Evolutionary conservation across 2,113 vertebrate genomes (phyloP), one percentile per base, ranked within the genome.

Genomic region (Mustela lutreola): DNA sequence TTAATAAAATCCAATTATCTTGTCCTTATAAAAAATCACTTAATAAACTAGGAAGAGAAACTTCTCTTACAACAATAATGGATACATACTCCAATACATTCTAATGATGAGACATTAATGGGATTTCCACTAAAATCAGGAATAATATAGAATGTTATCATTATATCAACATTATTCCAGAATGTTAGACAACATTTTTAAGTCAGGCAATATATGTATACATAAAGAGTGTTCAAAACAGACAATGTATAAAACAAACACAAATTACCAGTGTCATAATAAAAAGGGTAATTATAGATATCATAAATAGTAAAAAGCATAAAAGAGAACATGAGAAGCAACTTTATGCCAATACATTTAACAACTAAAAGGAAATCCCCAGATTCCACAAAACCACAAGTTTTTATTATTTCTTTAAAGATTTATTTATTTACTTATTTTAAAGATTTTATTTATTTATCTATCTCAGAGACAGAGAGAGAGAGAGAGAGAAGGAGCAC

Each of bases 301-400:
- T 10, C 33, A 89, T 14, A 89, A 90, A 53, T 39, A 78, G 67
- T 73, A 65, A 89, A 83, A 75, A 58, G 14, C 63, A 95, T 39
- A 50, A 95, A 85, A 71, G 36, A 81, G 60, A 70, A 22, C 36
- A 36, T 79, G 45, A 80, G 24, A 56, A 60, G 73, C 3, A 50
- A 87, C 28, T 70, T 56, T 16, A 87, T 28, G 28, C 48, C 62
- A 87, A 79, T 56, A 70, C 18, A 87, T 10, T 94, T 87, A 85
- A 79, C n/a, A 85, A 79, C 26, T 70, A 56, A 80, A 80, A 94
- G 21, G 11, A 91, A 91, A 94, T 87, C 42, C 60, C 60, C 76
- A 89, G 8, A 62, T 92, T 76, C 26, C 39, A 28, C 39, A 86
- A 86, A 94, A 87, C 75, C 11, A 65, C 63, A 65, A 65, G 28